Evolutionary conservation across 2,797 vertebrate genomes (phyloP).

Genomic region (Peromyscus aztecus): DNA sequence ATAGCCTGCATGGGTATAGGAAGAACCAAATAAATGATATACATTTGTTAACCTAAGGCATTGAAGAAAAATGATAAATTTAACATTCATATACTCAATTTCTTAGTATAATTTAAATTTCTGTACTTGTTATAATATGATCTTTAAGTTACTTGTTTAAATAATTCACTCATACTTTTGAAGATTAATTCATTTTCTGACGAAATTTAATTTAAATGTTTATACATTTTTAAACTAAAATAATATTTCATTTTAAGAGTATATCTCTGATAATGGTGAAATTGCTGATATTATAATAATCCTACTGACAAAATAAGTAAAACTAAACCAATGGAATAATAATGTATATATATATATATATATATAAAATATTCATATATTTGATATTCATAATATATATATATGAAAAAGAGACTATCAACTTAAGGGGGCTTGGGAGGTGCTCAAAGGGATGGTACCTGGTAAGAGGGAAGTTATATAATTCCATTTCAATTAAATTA

Average conservation of each 20-base stretch:
- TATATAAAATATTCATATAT: too few species aligned
- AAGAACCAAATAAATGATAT: not conserved
- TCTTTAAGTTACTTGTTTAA: constrained; percentile 1
- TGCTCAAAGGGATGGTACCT: too few species aligned
- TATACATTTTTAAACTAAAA: not conserved
- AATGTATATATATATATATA: too few species aligned
- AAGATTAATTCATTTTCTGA: not conserved
- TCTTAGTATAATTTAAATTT: not conserved
- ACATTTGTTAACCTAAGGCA: not conserved
- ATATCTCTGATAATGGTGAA: not conserved
- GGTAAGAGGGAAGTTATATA: too few species aligned
- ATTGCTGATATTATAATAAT: not conserved
- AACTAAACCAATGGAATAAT: not conserved
- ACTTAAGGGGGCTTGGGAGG: too few species aligned
- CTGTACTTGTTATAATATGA: not conserved
- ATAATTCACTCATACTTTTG: not conserved
- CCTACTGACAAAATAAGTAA: not conserved
- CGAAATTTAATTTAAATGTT: not conserved
- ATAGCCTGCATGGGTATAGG: not conserved
- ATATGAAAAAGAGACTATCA: too few species aligned
- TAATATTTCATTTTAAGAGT: not conserved
- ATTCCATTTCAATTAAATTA: too few species aligned
- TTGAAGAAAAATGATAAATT: not conserved
- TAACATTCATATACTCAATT: not conserved
- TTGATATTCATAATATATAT: too few species aligned